Evolutionary conservation across 2,113 vertebrate genomes (phyloP).

Genomic region (Chloropsis cyanopogon): DNA sequence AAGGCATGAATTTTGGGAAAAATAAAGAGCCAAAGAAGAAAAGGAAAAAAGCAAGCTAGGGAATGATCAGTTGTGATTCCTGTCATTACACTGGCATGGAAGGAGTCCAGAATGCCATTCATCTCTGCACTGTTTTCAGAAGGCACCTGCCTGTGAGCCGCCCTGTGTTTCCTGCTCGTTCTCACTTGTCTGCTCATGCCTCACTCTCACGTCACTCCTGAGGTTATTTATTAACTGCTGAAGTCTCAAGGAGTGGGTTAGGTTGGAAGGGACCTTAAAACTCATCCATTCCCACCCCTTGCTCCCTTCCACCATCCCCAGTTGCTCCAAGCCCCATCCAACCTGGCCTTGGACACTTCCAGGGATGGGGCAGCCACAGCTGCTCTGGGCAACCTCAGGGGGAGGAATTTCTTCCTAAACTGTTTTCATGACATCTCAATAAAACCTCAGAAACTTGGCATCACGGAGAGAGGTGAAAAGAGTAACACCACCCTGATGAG

Average conservation of each 20-base stretch:
- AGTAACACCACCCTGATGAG: not conserved
- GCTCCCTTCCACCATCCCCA: not conserved
- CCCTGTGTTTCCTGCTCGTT: not conserved
- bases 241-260: not conserved
- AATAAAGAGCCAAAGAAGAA: not conserved
- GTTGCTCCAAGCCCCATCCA: accelerated
- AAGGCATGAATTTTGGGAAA: constrained; percentile 3
- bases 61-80: constrained; percentile 53
- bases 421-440: not conserved
- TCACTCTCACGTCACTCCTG: not conserved
- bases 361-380: not conserved
- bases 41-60: not conserved
- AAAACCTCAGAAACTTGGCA: not conserved
- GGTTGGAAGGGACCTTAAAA: not conserved
- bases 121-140: constrained; percentile 41
- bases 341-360: not conserved
- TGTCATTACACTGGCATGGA: not conserved
- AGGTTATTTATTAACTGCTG: not conserved
- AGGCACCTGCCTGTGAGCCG: not conserved
- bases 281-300: not conserved
- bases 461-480: not conserved
- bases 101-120: constrained; percentile 30
- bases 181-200: constrained; percentile 3
- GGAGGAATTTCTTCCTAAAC: not conserved
- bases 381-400: not conserved